Evolutionary conservation across 2,113 vertebrate species (phyloP), one percentile per base, ranked within the genome.

Genomic region (Megalops atlanticus): DNA sequence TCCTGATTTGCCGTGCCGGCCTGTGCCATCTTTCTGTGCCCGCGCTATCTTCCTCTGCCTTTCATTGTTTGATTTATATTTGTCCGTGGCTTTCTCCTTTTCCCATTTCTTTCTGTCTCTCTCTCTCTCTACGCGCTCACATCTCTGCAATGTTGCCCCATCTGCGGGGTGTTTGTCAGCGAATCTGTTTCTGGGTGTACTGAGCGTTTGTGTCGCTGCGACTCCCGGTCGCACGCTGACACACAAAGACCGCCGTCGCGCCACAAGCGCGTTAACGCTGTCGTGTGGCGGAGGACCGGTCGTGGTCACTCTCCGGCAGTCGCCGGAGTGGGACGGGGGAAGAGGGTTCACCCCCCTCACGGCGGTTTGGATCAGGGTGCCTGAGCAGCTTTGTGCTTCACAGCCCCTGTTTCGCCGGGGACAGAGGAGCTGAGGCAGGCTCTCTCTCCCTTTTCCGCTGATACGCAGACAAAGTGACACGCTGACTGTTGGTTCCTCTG

Each of bases 41-140:
- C 70, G 49, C 77, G 71, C n/a, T 54, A 27, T 36, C 49, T 54
- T 45, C 35, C 31, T 4, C n/a, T 35, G 45, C 52, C 81, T 79
- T 83, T 80, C 81, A 89, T 90, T 92, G 86, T 90, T 87, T 88
- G 27, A 79, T 77, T 82, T 78, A 36, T 76, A 77, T 77, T 84
- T n/a, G n/a, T n/a, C n/a, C n/a, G n/a, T n/a, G n/a, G n/a, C n/a
- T n/a, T n/a, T n/a, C n/a, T n/a, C n/a, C n/a, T n/a, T n/a, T n/a
- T n/a, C n/a, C n/a, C n/a, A n/a, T n/a, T n/a, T n/a, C n/a, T n/a
- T n/a, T n/a, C n/a, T n/a, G n/a, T n/a, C 81, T 77, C 84, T 82
- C 35, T 43, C 12, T 16, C 43, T 54, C 14, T 78, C 12, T 75
- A 10, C 11, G 2, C 18, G 70, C 36, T 21, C 33, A 49, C 76